phyloP scores from a whole-genome alignment of 2,888 invertebrate genomes.

The Dusona sp. region DNA sequence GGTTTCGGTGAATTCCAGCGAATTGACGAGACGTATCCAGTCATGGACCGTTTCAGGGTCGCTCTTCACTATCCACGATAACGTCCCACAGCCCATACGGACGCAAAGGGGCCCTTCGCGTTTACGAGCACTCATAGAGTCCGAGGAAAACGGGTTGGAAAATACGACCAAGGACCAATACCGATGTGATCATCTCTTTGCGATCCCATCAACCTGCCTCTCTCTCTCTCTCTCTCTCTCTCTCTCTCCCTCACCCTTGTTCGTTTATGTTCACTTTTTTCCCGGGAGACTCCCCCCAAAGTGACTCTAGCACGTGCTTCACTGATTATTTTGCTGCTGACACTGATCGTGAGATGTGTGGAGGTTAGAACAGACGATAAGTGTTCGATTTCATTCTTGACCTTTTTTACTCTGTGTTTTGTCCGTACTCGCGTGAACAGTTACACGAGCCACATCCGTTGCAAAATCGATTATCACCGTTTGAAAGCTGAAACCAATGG shows the following conservation, averaged over 20 bases:
- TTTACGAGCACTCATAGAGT: conserved; percentile 79
- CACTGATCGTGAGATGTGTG: conserved; percentile 52
- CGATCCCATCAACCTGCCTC: conserved; percentile 68
- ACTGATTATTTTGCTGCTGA: conserved; percentile 61
- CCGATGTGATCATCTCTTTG: conserved; percentile 76
- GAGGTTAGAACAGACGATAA: conserved; percentile 75
- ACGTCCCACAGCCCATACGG: conserved; percentile 74
- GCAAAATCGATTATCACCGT: conserved; percentile 77
- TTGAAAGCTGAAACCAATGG: conserved; percentile 73
- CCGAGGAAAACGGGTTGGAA: conserved; percentile 80
- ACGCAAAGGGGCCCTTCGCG: conserved; percentile 81
- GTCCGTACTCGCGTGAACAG: conserved; percentile 72
- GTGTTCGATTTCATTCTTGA: conserved; percentile 78
- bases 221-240: conserved; percentile 34
- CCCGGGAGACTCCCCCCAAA: too few species aligned
- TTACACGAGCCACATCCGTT: conserved; percentile 78
- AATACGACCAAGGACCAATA: conserved; percentile 77
- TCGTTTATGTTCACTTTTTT: too few species aligned
- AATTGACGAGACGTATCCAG: conserved; percentile 69
- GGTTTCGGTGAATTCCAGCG: conserved; percentile 63
- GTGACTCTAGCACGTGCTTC: conserved; percentile 39
- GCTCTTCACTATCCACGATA: conserved; percentile 72
- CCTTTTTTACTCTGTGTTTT: conserved; percentile 10
- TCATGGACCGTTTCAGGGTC: conserved; percentile 66
- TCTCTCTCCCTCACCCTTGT: conserved; percentile 5